Evolutionary conservation across 2,888 invertebrate genomes (phyloP).

Genomic region (Hymenopus coronatus): DNA sequence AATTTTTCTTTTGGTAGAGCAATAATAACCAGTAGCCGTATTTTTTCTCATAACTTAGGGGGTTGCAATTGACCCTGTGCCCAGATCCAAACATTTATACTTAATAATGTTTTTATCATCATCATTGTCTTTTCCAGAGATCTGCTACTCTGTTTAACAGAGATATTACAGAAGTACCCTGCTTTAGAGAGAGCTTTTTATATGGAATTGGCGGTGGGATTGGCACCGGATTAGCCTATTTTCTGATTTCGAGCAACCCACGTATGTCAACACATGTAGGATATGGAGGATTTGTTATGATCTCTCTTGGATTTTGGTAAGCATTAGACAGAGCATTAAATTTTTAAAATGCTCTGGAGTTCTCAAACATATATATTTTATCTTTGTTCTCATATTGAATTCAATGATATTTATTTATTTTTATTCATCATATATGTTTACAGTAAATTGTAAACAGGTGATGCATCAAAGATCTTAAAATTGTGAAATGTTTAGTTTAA

Average conservation of each 20-base stretch:
- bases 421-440: no score
- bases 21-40: no score
- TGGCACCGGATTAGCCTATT: constrained; percentile 62
- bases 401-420: no score
- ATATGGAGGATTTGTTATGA: constrained; percentile 61
- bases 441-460: no score
- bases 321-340: not conserved
- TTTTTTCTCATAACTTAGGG: no score
- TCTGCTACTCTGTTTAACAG: constrained; percentile 64
- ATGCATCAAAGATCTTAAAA: no score
- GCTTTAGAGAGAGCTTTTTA: constrained; percentile 73
- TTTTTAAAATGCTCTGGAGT: not conserved
- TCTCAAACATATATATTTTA: not conserved
- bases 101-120: not conserved
- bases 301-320: constrained; percentile 66
- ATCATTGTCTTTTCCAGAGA: constrained; percentile 46
- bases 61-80: no score
- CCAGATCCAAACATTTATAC: no score
- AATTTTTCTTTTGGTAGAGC: no score
- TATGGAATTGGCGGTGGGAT: constrained; percentile 72
- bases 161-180: constrained; percentile 72
- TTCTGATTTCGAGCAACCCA: constrained; percentile 71
- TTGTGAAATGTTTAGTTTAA: not conserved
- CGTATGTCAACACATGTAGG: constrained; percentile 62
- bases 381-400: no score